Conservation (phyloP, 1,140 invertebrate species). For the Brachionus calyciflorus region DNA sequence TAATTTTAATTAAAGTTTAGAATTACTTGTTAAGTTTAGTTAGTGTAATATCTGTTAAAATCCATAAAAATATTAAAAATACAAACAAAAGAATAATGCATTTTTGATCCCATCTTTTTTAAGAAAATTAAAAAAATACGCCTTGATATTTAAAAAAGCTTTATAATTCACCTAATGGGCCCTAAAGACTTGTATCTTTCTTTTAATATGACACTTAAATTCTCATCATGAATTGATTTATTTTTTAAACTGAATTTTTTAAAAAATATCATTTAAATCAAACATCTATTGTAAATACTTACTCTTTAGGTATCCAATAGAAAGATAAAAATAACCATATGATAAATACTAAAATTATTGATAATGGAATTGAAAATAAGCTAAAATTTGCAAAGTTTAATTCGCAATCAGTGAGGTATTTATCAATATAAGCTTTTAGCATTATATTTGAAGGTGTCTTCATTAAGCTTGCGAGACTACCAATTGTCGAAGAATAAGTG, state of each 20-base stretch:
- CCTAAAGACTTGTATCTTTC: conserved; percentile 25
- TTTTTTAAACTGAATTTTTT: not conserved
- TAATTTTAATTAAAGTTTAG: not conserved
- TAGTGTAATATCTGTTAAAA: not conserved
- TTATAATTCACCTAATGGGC: not conserved
- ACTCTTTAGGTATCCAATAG: conserved; percentile 20
- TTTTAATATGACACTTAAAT: not conserved
- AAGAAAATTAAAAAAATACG: not conserved
- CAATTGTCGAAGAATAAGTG: conserved; percentile 73
- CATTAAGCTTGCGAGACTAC: conserved; percentile 76
- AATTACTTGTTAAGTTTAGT: conserved; percentile 7
- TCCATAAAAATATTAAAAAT: conserved; percentile 1
- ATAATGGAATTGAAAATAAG: conserved; percentile 10
- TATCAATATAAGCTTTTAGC: not conserved
- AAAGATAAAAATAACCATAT: conserved; percentile 16
- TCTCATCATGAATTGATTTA: not conserved
- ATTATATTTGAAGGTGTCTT: conserved; percentile 69
- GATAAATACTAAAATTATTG: not conserved
- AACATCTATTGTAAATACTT: not conserved
- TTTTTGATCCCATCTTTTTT: not conserved
- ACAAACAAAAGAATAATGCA: not conserved
- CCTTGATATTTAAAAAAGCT: not conserved
- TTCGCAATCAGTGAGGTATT: not conserved
- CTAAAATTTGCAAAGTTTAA: conserved; percentile 43
- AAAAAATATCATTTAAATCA: not conserved